Evolutionary conservation across 2,797 vertebrate species (phyloP), one percentile per base, ranked within the genome.

Genomic region (Australoheros facetus): DNA sequence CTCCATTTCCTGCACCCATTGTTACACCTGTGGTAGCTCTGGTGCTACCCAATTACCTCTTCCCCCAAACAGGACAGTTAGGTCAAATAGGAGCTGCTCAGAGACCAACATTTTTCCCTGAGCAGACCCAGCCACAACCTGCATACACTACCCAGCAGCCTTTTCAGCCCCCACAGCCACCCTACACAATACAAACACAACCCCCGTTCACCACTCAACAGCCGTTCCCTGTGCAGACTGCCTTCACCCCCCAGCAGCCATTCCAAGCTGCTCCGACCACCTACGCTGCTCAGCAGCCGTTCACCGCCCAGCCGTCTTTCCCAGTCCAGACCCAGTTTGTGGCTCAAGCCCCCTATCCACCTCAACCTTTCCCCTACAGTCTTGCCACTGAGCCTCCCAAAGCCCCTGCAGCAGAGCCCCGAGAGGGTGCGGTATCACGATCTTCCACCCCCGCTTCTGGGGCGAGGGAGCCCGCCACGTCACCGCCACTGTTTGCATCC

Each of bases 11-110:
- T 1, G 28, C 96, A 1, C 96, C 98, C 2, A 79, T 97, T 78
- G 94, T 97, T 83, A 95, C 97, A 6, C 97, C 98, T 0, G 86
- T 99, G 2, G 88, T 99, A 91, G 96, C 97, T 2, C 88, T 98
- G 5, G 95, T 98, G 83, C 88, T 98, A 10, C 97, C 98, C 53
- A 96, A 96, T 87, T 97, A 96, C 9, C 48, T 97, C 75, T 96
- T 96, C 70, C 95, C 96, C 0, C 94, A 96, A 16, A 87, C 94
- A 37, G 93, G 93, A 69, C 94, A 78, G 30, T 9, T 94, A 4
- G 87, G 90, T 14, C 93, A 85, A 71, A 85, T 93, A 2, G 89
- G 92, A 77, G 89, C 85, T 2, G 76, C 87, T 26, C 87, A 96
- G 1, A 94, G 94, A 70, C 93, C 95, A 0, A 30, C 94, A 0